Evolutionary conservation across 1,140 invertebrate genomes (phyloP), one percentile per base, ranked within the genome.

Genomic region (Drosophila carrolli): DNA sequence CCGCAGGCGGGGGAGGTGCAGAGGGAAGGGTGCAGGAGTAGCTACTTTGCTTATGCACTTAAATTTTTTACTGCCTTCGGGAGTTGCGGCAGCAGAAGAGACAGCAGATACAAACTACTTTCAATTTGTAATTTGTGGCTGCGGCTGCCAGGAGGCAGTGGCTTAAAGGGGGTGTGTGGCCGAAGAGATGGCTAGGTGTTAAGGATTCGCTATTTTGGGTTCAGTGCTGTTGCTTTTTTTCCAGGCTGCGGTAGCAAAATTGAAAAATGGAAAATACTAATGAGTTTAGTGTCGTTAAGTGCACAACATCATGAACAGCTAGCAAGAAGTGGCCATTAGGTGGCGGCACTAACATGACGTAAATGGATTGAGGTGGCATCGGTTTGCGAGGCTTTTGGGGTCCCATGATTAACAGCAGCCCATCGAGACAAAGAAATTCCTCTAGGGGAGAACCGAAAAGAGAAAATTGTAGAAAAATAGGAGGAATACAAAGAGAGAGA

Each of bases 81-180:
- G 55, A 47, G 37, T 23, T 51, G 66, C 27, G 51, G 54, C 61
- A 44, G 74, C 65, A 53, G 58, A 59, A 47, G 41, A 63, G 41
- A 46, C 74, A 74, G 65, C 76, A 81, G 80, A 89, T 84, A 89
- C 84, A 89, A 89, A 89, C 85, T 90, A 89, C 84, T 89, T 89
- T 89, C 85, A 89, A 89, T 90, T 89, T 89, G 84, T 89, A 89
- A 89, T 89, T 89, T 89, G 84, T 89, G 84, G 82, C 78, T 74
- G 75, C 38, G 67, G 55, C 38, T 58, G 50, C 16, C 57, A 38
- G 37, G 27, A 43, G 73, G 57, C 37, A 4, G 46, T 37, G 27
- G 53, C 7, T n/a, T 5, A 5, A 35, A 13, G 29, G 41, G 14
- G 11, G 6, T 16, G 37, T 9, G 32, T 29, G 19, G 60, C 29